phyloP scores from a whole-genome alignment of 2,888 invertebrate species.

The Idaea aversata region DNA sequence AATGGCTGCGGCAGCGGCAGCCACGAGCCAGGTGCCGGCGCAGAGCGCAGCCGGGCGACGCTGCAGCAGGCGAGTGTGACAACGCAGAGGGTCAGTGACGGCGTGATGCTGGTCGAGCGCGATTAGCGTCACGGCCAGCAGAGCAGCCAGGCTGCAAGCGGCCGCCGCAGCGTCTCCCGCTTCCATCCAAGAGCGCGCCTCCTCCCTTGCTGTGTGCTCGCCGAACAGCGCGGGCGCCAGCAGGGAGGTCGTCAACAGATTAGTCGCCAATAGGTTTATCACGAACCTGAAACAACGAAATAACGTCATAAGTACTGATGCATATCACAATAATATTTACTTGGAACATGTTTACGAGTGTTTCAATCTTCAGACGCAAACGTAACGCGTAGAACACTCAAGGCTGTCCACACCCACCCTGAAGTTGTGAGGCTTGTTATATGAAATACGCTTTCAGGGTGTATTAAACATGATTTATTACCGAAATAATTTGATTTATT shows the following conservation, averaged over 20 bases:
- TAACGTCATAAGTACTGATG: conserved; percentile 22
- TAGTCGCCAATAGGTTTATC: conserved; percentile 79
- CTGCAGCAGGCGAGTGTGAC: conserved; percentile 74
- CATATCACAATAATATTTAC: conserved; percentile 28
- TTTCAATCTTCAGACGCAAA: conserved; percentile 13
- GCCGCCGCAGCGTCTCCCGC: conserved; percentile 75
- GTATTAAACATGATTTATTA: conserved; percentile 28
- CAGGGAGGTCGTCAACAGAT: conserved; percentile 71
- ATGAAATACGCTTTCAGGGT: background rate
- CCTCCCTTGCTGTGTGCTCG: conserved; percentile 83
- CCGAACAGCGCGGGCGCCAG: conserved; percentile 74
- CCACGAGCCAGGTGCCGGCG: conserved; percentile 78
- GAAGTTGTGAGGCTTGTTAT: conserved; percentile 2
- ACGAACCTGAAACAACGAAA: conserved; percentile 82
- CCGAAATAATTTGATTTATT: conserved; percentile 31
- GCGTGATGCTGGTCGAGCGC: conserved; percentile 79
- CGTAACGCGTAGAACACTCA: conserved; percentile 21
- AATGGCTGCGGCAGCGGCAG: conserved; percentile 59
- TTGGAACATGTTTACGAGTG: conserved; percentile 18
- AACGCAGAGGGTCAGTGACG: conserved; percentile 74
- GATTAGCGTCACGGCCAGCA: conserved; percentile 67
- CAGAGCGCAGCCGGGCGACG: conserved; percentile 69
- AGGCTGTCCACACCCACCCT: conserved; percentile 24
- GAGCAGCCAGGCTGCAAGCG: conserved; percentile 61
- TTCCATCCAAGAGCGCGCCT: conserved; percentile 79